Base-by-base conservation (phyloP, 2,113 vertebrate genomes). In the Tragelaphus strepsiceros region DNA sequence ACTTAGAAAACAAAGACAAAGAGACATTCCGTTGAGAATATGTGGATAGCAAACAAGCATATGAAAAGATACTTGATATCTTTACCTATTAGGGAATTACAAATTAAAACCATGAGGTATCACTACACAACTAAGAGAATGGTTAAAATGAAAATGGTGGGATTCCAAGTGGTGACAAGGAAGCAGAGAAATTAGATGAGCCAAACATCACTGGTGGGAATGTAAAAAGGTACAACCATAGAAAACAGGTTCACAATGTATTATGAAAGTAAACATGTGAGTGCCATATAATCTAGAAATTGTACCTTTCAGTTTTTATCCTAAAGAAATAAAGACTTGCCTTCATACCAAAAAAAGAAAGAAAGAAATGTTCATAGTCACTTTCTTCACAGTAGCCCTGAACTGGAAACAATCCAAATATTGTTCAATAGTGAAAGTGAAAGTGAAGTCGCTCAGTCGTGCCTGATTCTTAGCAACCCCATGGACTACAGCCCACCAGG, bases 381-480 rank as follows among this genome's bases (percentile, higher is more conserved):
- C 16, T 71, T 13, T 78, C 51, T 58, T 56, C 28, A 39, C 39
- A n/a, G n/a, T 8, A 59, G 11, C 59, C 24, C 6, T 9, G 14
- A 78, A 58, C 11, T 86, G 14, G 32, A 93, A 97, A 74, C 5
- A 59, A 28, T 1, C 0, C 7, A 88, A 54, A 61, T 61, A 49
- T 30, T 11, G 8, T 58, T 64, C 21, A 78, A 5, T 4, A 59
- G 6, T 62, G 28, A 62, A 62, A 61, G 59, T 61, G 59, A 61
- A 61, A 61, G 26, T 62, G 6, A 61, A 61, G 59, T 62, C 5
- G 0, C 12, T 61, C 59, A 61, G 26, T 61, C 13, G 0, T 15
- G 1, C 28, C 13, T 30, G 59, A 1, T 13, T 61, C 28, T 61
- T 61, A 30, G 28, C 28, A 61, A 12, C 59, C 13, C 26, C 13